Percentiles rank a stretch among this genome's conserved stretches.
phyloP scores from a whole-genome alignment of 2,113 vertebrate species.

The Seriola quinqueradiata region DNA sequence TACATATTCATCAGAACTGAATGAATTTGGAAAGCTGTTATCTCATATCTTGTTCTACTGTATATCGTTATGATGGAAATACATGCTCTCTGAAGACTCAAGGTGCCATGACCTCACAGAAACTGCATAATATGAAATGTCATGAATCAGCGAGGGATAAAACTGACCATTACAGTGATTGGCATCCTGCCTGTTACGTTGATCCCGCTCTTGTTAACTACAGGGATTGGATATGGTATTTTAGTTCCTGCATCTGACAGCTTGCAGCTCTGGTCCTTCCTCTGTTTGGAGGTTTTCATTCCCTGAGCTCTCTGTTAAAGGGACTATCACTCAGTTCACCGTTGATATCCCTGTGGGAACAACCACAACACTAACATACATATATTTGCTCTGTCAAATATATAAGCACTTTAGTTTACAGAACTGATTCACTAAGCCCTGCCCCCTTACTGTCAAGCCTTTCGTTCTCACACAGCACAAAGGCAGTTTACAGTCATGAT shows the following conservation, averaged over 20 bases:
- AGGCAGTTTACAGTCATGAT: too few relatives aligned
- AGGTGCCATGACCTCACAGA: background rate
- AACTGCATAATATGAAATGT: background rate
- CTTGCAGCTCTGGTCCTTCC: background rate
- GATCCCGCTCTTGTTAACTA: constrained; percentile 29
- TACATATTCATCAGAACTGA: constrained; percentile 47
- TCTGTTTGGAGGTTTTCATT: constrained; percentile 13
- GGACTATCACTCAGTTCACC: constrained; percentile 5
- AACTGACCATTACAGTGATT: constrained; percentile 27
- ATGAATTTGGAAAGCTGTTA: background rate
- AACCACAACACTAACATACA: background rate
- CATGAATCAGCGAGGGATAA: background rate
- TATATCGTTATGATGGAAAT: background rate
- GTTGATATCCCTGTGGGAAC: too few relatives aligned
- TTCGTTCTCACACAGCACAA: too few relatives aligned
- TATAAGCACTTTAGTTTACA: constrained; percentile 11
- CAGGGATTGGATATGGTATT: background rate
- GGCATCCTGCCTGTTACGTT: background rate
- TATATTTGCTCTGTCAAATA: background rate
- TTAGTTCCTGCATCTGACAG: constrained; percentile 13
- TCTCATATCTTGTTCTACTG: background rate
- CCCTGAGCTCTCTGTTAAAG: background rate
- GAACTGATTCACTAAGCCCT: background rate
- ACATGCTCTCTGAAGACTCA: background rate
- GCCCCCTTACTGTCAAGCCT: too few relatives aligned